Evolutionary conservation across 2,797 vertebrate species (phyloP).

Genomic region (Sebastes matsubarae): DNA sequence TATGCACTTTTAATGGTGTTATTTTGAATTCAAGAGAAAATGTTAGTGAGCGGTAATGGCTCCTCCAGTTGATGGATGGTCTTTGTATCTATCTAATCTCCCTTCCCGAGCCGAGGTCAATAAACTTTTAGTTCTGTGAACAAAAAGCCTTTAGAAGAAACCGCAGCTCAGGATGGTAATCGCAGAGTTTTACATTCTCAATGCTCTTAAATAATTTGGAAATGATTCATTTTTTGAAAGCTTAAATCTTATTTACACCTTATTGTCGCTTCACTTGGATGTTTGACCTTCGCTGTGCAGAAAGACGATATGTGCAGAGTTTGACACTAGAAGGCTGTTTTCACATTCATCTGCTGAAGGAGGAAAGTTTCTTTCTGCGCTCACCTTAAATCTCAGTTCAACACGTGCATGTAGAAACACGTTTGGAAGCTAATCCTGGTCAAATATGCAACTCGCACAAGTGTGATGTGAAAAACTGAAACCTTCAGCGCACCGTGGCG

Average conservation of each 20-base stretch:
- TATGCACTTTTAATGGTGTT: constrained; percentile 17
- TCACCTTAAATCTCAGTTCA: neutral
- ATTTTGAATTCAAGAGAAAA: constrained; percentile 25
- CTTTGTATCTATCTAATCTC: constrained; percentile 3
- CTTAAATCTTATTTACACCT: neutral
- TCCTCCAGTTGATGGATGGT: constrained; percentile 21
- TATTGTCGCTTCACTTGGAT: neutral
- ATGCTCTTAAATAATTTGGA: neutral
- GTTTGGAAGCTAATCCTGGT: neutral
- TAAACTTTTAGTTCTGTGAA: neutral
- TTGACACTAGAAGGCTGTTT: neutral
- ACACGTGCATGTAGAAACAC: neutral
- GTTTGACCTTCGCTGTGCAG: neutral
- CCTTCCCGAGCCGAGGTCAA: neutral
- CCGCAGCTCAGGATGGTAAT: neutral
- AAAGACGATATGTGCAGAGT: neutral
- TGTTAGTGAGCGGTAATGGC: neutral
- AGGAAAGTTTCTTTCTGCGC: neutral
- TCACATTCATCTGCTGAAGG: neutral
- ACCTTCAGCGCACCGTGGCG: neutral
- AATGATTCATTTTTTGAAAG: neutral
- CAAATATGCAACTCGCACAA: neutral
- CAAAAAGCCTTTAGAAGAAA: constrained; percentile 10
- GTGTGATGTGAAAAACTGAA: neutral
- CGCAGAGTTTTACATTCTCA: constrained; percentile 4